Conservation (phyloP, 30 jellyfish, hydroid and myxozoan species). For the Turritopsis dohrnii region DNA sequence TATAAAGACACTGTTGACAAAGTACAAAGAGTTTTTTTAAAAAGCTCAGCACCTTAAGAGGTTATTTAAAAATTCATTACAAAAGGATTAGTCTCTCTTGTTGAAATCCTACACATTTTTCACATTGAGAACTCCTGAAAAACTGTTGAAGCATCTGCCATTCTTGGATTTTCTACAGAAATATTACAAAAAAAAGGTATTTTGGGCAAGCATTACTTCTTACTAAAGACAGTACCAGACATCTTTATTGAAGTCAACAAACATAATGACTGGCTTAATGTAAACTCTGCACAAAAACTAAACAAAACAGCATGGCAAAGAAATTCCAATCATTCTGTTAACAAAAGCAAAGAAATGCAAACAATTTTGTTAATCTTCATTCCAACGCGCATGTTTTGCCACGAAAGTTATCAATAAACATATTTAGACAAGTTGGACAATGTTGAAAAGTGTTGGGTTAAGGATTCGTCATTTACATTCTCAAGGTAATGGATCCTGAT, state of each 20-base stretch:
- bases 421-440: background rate
- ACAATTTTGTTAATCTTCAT: background rate
- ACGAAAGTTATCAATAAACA: background rate
- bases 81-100: background rate
- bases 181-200: background rate
- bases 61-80: background rate
- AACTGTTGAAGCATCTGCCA: too few relatives aligned
- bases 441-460: background rate
- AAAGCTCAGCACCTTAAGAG: background rate
- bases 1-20: background rate
- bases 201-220: background rate
- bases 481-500: background rate
- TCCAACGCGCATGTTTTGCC: background rate
- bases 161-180: background rate
- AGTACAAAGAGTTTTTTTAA: background rate
- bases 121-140: too few relatives aligned
- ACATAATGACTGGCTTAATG: background rate
- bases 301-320: background rate
- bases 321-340: background rate
- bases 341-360: background rate
- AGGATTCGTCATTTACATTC: background rate
- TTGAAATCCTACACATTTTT: too few relatives aligned
- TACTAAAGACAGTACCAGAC: background rate
- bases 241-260: background rate
- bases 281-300: background rate